These are phyloP conservation scores for Nothoprocta perdicaria DNA, from an alignment of 2,113 vertebrate species.

Conservation along the genomic window DNA sequence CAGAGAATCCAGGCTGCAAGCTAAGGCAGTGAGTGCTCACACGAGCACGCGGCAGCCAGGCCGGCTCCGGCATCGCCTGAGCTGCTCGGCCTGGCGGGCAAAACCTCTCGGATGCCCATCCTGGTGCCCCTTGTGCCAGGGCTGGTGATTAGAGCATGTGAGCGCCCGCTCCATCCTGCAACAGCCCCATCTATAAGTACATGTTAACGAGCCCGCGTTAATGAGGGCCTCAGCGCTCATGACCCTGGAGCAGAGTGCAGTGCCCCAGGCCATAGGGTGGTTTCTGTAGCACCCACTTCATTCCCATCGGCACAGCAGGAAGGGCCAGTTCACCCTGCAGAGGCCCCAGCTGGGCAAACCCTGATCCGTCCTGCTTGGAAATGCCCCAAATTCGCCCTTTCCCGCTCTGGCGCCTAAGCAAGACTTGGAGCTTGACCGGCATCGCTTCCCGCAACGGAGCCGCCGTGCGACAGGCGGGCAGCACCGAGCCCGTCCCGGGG, in stretches of 20 bases:
- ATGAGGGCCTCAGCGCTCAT: too few species aligned
- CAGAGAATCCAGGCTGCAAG: conserved; percentile 1
- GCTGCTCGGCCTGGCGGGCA: not conserved
- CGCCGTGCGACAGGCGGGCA: too few species aligned
- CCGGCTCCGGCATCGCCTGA: not conserved
- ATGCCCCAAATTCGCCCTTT: not conserved
- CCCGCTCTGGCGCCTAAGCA: not conserved
- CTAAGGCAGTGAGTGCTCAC: not conserved
- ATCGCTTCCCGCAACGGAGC: conserved; percentile 11
- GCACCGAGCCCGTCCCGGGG: not conserved
- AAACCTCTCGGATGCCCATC: not conserved
- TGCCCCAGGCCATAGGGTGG: too few species aligned
- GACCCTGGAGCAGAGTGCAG: too few species aligned
- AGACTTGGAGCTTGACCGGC: conserved; percentile 28
- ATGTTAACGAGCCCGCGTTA: too few species aligned
- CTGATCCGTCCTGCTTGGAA: conserved; percentile 12
- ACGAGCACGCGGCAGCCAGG: not conserved
- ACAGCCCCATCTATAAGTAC: too few species aligned
- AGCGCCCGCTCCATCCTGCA: too few species aligned
- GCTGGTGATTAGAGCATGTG: too few species aligned
- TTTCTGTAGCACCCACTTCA: not conserved
- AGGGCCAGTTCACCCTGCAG: not conserved
- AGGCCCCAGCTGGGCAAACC: conserved; percentile 26
- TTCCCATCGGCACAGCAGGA: conserved; percentile 20
- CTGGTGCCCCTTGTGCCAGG: too few species aligned